Percentiles rank a stretch among this genome's conserved stretches.
These are phyloP conservation scores for Lamellibrachia satsuma DNA, from an alignment of 2,888 invertebrate genomes.

Conservation along the genomic window DNA sequence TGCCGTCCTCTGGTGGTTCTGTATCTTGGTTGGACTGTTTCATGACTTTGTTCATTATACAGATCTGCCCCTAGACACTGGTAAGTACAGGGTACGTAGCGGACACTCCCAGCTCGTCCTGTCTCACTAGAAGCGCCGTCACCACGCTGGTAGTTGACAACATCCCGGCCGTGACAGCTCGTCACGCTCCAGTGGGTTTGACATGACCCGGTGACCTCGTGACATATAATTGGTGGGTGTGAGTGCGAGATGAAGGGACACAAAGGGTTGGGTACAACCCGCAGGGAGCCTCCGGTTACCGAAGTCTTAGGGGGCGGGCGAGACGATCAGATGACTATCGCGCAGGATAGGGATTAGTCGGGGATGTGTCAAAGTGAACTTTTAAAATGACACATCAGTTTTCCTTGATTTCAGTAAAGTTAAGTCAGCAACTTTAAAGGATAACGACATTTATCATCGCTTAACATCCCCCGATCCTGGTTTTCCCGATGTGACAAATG, in stretches of 20 bases:
- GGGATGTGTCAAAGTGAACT: background rate
- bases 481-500: too few species aligned
- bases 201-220: background rate
- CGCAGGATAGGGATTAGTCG: background rate
- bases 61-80: too few species aligned
- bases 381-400: background rate
- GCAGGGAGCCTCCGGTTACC: background rate
- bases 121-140: background rate
- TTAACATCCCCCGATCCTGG: too few species aligned
- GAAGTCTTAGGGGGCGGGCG: background rate
- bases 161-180: background rate
- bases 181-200: background rate
- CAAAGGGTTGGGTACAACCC: background rate
- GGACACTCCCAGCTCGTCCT: background rate
- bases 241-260: background rate
- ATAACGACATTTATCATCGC: too few species aligned
- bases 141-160: background rate
- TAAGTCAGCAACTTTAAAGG: too few species aligned
- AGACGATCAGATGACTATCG: background rate
- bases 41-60: too few species aligned
- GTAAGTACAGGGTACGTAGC: background rate
- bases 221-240: background rate
- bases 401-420: too few species aligned
- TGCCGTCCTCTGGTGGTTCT: too few species aligned
- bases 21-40: too few species aligned